Conservation (phyloP, 2,113 vertebrate genomes). For the Amazona guildingii region DNA sequence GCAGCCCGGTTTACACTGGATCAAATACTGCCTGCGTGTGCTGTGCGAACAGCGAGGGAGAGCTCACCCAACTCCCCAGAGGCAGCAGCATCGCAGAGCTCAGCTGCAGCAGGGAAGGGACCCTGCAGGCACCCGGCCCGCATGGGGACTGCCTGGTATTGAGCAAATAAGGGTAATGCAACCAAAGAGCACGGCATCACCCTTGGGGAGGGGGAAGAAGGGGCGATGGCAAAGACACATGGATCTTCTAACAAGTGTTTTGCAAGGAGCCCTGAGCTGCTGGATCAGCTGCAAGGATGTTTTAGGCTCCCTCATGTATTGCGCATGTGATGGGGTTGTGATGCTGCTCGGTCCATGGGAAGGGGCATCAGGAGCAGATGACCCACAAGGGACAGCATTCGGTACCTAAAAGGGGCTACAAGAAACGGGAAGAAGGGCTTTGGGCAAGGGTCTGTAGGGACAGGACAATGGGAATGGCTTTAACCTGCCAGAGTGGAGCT, state of each 20-base stretch:
- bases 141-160: fast-evolving
- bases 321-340: fast-evolving
- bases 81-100: fast-evolving
- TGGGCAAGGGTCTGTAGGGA: neutral
- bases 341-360: fast-evolving
- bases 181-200: fast-evolving
- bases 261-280: neutral
- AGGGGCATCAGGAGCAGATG: fast-evolving
- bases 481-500: neutral
- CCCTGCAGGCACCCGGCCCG: fast-evolving
- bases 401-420: neutral
- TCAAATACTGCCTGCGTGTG: fast-evolving
- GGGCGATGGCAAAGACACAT: fast-evolving
- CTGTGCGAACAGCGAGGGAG: neutral
- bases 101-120: neutral
- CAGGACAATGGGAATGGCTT: neutral
- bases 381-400: neutral
- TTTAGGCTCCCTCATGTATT: fast-evolving
- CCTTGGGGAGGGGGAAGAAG: neutral
- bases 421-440: neutral
- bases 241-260: neutral
- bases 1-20: neutral
- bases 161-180: fast-evolving
- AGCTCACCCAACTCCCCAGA: neutral
- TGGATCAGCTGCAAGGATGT: fast-evolving